phyloP scores from a whole-genome alignment of 2,113 vertebrate species.

The Andinoacara biseriatus region DNA sequence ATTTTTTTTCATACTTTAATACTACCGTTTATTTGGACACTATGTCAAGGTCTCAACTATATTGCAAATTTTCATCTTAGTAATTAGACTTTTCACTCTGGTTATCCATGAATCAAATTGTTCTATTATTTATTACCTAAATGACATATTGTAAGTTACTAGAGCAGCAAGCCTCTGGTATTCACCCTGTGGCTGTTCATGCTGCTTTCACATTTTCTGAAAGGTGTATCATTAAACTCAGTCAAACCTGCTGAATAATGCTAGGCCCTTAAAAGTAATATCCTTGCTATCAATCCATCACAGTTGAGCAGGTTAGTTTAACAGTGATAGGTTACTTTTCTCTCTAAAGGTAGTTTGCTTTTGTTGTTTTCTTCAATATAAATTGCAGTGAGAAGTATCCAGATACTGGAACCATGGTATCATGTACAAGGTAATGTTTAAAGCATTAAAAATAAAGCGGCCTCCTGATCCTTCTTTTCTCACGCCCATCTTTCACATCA shows the following conservation, averaged over 20 bases:
- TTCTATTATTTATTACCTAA: background rate
- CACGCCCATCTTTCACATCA: slow-evolving; percentile 2
- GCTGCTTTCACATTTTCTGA: background rate
- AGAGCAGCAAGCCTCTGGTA: slow-evolving; percentile 1
- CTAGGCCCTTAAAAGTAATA: background rate
- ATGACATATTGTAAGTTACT: background rate
- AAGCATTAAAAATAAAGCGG: background rate
- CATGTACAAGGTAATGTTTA: background rate
- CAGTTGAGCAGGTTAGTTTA: background rate
- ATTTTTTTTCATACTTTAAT: background rate
- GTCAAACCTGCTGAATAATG: background rate
- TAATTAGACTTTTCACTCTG: slow-evolving; percentile 1
- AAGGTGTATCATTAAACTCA: slow-evolving; percentile 1
- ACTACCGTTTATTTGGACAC: slow-evolving; percentile 11
- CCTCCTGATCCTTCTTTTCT: background rate
- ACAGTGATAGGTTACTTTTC: no score
- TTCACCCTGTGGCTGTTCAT: background rate
- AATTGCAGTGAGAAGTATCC: background rate
- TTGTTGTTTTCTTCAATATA: background rate
- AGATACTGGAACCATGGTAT: background rate
- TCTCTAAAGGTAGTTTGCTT: background rate
- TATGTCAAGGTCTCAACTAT: background rate
- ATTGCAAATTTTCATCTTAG: background rate
- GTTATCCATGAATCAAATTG: background rate
- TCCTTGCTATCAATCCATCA: slow-evolving; percentile 8